Evolutionary conservation across 64 coral and sea anemone genomes (phyloP).

Genomic region (Stichodactyla mertensii): DNA sequence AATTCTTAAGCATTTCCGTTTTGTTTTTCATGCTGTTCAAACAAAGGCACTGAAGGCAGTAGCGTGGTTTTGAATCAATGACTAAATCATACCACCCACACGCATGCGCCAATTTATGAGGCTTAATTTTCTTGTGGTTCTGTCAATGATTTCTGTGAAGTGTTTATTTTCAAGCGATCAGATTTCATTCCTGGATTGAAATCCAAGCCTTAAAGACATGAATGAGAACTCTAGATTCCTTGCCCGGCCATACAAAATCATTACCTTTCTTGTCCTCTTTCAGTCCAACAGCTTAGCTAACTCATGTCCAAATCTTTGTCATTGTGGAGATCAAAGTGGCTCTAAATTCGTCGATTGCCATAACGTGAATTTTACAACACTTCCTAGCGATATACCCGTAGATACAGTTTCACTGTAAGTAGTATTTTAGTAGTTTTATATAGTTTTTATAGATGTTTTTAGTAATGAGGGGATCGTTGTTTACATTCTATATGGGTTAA

Average conservation of each 20-base stretch:
- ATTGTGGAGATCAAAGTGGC: neutral
- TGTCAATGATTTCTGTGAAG: conserved; percentile 7
- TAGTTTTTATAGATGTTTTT: neutral
- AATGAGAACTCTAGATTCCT: neutral
- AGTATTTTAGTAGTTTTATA: conserved; percentile 3
- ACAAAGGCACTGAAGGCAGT: neutral
- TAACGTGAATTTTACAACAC: conserved; percentile 6
- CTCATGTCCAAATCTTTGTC: conserved; percentile 1
- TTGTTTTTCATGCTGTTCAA: neutral
- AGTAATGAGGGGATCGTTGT: neutral
- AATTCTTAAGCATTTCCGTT: neutral
- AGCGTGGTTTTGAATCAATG: neutral
- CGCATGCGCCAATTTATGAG: neutral
- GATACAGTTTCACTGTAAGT: conserved; percentile 23
- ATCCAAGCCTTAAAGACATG: conserved; percentile 14
- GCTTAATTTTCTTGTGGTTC: conserved; percentile 1
- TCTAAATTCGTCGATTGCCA: neutral
- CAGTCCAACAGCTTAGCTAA: neutral
- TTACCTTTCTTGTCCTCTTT: neutral
- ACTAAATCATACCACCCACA: neutral
- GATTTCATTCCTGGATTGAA: neutral
- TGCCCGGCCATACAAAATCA: neutral
- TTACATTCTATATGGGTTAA: neutral
- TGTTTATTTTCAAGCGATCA: conserved; percentile 35
- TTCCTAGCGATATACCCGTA: conserved; percentile 17